These are phyloP conservation scores for Aptenodytes forsteri DNA, from an alignment of 2,113 vertebrate genomes.

Conservation along the genomic window DNA sequence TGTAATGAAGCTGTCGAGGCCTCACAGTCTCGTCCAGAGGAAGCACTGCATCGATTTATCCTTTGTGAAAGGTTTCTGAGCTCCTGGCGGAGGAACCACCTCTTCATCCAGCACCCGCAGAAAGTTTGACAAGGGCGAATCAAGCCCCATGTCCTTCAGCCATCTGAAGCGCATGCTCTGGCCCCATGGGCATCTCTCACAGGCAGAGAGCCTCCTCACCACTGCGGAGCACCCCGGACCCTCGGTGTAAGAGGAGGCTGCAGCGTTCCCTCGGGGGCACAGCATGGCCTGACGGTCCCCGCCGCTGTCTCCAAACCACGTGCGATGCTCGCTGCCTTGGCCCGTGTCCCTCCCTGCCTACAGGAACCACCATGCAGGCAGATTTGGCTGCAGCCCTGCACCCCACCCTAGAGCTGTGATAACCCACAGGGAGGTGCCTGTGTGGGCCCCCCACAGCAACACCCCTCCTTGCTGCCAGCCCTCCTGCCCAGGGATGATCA, in stretches of 20 bases:
- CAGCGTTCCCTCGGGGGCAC: too few species aligned
- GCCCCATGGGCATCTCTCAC: neutral
- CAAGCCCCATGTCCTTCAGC: neutral
- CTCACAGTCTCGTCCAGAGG: neutral
- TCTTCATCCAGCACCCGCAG: neutral
- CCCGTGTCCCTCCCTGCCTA: neutral
- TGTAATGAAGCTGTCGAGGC: neutral
- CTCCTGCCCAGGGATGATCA: neutral
- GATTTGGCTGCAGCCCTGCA: neutral
- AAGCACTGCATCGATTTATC: neutral
- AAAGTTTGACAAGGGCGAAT: neutral
- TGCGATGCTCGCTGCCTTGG: neutral
- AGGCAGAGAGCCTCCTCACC: neutral
- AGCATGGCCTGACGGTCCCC: neutral
- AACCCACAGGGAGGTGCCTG: neutral
- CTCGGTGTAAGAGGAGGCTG: neutral
- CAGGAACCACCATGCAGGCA: neutral
- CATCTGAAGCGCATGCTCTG: fast-evolving
- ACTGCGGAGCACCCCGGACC: fast-evolving
- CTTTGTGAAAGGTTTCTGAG: neutral
- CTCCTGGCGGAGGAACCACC: neutral
- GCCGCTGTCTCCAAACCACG: fast-evolving
- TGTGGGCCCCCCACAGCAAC: fast-evolving
- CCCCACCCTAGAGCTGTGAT: neutral
- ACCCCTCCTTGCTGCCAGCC: neutral